Percentiles rank a stretch among this genome's conserved stretches.
These are phyloP conservation scores for Toxonevra muliebris DNA, from an alignment of 2,888 invertebrate species.

Conservation along the genomic window DNA sequence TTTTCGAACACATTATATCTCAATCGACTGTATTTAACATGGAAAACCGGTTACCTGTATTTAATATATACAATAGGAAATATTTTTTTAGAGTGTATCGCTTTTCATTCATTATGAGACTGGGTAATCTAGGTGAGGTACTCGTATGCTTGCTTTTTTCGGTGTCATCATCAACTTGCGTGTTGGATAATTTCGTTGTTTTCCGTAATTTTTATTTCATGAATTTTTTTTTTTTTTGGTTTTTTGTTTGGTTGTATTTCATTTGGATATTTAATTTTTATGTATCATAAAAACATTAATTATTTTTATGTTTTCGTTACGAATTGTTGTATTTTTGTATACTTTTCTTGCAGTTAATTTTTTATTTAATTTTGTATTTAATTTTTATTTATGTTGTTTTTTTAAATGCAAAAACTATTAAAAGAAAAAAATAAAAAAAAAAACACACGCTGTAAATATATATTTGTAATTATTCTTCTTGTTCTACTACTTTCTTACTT, in stretches of 20 bases:
- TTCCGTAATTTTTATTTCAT: constrained; percentile 16
- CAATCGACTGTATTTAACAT: too few relatives aligned
- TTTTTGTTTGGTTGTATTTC: constrained; percentile 30
- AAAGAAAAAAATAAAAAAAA: constrained; percentile 19
- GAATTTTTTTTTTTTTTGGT: constrained; percentile 15
- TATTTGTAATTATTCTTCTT: constrained; percentile 42
- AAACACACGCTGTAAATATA: constrained; percentile 37
- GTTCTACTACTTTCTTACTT: too few relatives aligned
- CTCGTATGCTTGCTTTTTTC: constrained; percentile 31
- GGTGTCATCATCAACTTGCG: constrained; percentile 35
- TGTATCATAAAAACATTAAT: constrained; percentile 24
- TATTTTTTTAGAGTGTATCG: background rate
- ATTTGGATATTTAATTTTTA: constrained; percentile 33
- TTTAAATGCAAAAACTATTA: background rate
- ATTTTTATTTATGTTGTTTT: constrained; percentile 14
- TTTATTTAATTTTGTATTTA: constrained; percentile 24
- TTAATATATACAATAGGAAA: too few relatives aligned
- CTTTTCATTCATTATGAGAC: constrained; percentile 48
- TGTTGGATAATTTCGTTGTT: constrained; percentile 42
- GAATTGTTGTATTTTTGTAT: constrained; percentile 27
- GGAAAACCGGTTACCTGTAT: too few relatives aligned
- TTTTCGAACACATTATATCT: too few relatives aligned
- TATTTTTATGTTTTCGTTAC: constrained; percentile 41
- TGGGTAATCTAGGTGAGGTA: constrained; percentile 46
- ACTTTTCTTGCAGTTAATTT: constrained; percentile 19